Base-by-base conservation (phyloP, 2,113 vertebrate species). In the Callocephalon fimbriatum region DNA sequence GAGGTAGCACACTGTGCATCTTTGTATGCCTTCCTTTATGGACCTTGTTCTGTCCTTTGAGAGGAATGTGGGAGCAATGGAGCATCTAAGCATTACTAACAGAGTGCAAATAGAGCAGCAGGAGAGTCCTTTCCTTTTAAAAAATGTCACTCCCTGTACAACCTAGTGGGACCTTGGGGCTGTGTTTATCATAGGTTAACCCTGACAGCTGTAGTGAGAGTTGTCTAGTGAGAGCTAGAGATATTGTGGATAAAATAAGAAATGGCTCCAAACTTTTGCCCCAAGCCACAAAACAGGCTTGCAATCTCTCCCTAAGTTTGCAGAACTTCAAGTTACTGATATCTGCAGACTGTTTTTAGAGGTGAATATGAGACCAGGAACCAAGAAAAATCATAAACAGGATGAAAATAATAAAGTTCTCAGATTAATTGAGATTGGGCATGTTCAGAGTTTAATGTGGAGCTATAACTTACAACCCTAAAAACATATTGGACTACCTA, bases 121-220 rank as follows among this genome's bases (percentile, higher is more conserved):
- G 48, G 37, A 93, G 82, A 79, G 59, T 74, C 63, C 51, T 92
- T 93, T 95, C 45, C 53, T 93, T 95, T 95, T 88, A 94, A 97
- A 95, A 96, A 80, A 92, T 92, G 32, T 81, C 94, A 42, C n/a
- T 90, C 37, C 63, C 67, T 80, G 50, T 44, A 71, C 82, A 86
- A 71, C 12, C 8, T 88, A 90, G 74, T 90, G 68, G 75, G 86
- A 90, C 79, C 67, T 83, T 0, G 0, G 79, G 86, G 90, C 72
- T 84, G 72, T 0, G 3, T 94, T 96, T 88, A 77, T 90, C 92
- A 74, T 32, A 71, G 65, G 67, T 94, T 96, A 96, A 94, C 92
- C 56, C 78, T 76, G 79, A 76, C 47, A 83, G 75, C 81, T 77
- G 74, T 72, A 74, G 38, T 1, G 14, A 76, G 68, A 83, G 42